Percentiles rank a stretch among this genome's conserved stretches.
Conservation (phyloP, 2,113 vertebrate species). For the Centropus bengalensis region DNA sequence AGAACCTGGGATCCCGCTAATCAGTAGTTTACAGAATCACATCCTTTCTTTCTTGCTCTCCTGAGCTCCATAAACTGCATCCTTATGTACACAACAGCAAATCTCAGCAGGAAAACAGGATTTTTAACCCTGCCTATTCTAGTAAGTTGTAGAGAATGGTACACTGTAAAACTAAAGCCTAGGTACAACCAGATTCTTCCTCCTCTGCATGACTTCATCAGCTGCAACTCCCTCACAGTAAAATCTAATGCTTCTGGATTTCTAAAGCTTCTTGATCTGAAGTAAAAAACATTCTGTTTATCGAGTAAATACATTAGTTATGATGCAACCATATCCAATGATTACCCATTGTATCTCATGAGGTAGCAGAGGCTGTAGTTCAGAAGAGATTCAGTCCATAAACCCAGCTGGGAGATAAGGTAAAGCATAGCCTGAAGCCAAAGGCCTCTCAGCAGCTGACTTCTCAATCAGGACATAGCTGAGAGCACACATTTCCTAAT, state of each 20-base stretch:
- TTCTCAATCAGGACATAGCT: not conserved
- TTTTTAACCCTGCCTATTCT: not conserved
- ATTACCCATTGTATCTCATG: not conserved
- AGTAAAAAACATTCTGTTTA: not conserved
- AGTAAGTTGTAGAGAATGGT: not conserved
- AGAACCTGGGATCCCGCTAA: not conserved
- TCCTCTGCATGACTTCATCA: not conserved
- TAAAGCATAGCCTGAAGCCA: not conserved
- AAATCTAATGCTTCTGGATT: not conserved
- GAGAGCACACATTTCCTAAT: not conserved
- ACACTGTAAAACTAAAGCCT: not conserved
- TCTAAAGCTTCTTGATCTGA: not conserved
- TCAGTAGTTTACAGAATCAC: not conserved
- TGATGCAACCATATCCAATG: not conserved
- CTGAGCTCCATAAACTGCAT: not conserved
- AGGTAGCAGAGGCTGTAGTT: not conserved
- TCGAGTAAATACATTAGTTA: not conserved
- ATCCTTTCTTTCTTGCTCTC: not conserved
- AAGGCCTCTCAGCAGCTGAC: not conserved
- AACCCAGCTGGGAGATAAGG: not conserved
- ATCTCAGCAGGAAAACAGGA: not conserved
- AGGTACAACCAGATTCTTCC: not conserved
- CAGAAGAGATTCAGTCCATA: not conserved
- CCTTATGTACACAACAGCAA: not conserved
- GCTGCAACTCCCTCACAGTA: not conserved